These are phyloP conservation scores for Amphibalanus amphitrite DNA, from an alignment of 1,140 invertebrate genomes.

Conservation along the genomic window DNA sequence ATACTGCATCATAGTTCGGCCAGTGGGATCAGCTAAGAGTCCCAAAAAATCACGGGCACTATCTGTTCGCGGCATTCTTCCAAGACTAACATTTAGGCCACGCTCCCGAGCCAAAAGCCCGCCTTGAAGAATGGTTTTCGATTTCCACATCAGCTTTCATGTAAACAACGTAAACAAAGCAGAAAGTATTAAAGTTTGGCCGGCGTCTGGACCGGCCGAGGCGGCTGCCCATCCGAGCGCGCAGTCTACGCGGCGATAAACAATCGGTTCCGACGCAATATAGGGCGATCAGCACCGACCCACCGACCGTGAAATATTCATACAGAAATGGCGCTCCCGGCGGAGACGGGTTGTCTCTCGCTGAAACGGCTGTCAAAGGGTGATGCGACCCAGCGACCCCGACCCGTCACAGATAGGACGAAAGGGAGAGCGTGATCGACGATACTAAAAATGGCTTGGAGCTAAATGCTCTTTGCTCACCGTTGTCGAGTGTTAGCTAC, in stretches of 20 bases:
- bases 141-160: background rate
- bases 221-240: background rate
- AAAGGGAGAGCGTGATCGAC: too few species aligned
- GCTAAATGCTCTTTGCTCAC: too few species aligned
- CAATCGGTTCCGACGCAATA: background rate
- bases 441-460: too few species aligned
- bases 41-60: background rate
- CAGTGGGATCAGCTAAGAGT: too few species aligned
- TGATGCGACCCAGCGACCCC: too few species aligned
- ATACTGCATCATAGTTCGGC: too few species aligned
- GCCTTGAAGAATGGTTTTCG: background rate
- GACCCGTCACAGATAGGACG: too few species aligned
- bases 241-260: background rate
- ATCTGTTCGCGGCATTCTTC: background rate
- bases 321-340: background rate
- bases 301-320: background rate
- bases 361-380: too few species aligned
- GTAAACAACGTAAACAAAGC: constrained; percentile 1
- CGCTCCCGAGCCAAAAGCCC: background rate
- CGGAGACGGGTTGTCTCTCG: too few species aligned
- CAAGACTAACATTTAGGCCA: background rate
- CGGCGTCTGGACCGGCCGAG: too few species aligned
- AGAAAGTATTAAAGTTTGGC: background rate
- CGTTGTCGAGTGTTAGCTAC: too few species aligned
- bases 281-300: background rate